These are phyloP conservation scores for Torymus tubicola DNA, from an alignment of 2,888 invertebrate species.

Conservation along the genomic window DNA sequence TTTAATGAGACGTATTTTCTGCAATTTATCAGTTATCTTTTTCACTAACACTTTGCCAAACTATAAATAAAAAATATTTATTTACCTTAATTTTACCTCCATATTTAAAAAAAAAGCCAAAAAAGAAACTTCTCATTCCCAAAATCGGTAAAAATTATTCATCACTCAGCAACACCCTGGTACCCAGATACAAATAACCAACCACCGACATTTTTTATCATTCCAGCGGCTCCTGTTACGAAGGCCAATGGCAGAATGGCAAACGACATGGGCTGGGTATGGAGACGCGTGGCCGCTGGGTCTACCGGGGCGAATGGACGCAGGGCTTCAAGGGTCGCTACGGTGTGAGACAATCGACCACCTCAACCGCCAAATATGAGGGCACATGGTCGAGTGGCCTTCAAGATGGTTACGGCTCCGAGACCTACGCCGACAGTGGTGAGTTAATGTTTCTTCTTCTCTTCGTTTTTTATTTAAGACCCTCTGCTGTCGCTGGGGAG, in stretches of 20 bases:
- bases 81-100: too few species aligned
- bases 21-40: too few species aligned
- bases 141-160: too few species aligned
- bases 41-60: too few species aligned
- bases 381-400: slow-evolving; percentile 99
- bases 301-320: slow-evolving; percentile 99
- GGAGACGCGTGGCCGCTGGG: slow-evolving; percentile 97
- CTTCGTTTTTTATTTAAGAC: background rate
- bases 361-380: slow-evolving; percentile 97
- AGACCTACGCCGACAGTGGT: slow-evolving; percentile 99
- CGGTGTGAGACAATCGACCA: slow-evolving; percentile 96
- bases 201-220: background rate
- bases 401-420: slow-evolving; percentile 99
- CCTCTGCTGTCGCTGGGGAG: too few species aligned
- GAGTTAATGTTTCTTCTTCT: slow-evolving; percentile 75
- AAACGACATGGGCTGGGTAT: slow-evolving; percentile 98
- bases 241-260: slow-evolving; percentile 99
- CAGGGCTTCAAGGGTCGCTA: slow-evolving; percentile 99
- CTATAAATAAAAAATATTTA: too few species aligned
- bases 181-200: background rate
- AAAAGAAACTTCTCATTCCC: too few species aligned
- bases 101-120: too few species aligned
- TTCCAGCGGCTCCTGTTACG: slow-evolving; percentile 93
- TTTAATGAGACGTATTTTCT: too few species aligned
- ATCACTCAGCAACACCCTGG: too few species aligned